Percentiles rank a stretch among this genome's conserved stretches.
Evolutionary conservation across 2,113 vertebrate genomes (phyloP).

Genomic region (Carassius carassius): DNA sequence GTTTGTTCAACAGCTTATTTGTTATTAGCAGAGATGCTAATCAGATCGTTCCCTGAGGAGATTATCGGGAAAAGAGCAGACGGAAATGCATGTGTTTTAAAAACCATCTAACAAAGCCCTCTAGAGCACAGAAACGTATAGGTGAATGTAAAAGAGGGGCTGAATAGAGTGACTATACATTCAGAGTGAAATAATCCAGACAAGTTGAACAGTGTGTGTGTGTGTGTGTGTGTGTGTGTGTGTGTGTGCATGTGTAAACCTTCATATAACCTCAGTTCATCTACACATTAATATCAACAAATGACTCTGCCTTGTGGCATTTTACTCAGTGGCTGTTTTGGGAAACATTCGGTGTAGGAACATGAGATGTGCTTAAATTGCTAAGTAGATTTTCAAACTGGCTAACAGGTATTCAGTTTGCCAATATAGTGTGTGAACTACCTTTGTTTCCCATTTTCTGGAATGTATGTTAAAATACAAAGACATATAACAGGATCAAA

Average conservation of each 20-base stretch:
- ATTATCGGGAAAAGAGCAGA: constrained; percentile 32
- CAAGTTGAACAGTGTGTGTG: background rate
- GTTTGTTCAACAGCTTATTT: constrained; percentile 49
- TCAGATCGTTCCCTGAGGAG: constrained; percentile 46
- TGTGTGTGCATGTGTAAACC: background rate
- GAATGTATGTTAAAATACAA: background rate
- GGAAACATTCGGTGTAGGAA: background rate
- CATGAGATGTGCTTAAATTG: background rate
- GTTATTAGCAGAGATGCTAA: constrained; percentile 48
- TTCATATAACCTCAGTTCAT: background rate
- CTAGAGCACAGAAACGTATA: constrained; percentile 3
- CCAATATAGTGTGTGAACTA: background rate
- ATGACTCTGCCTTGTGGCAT: background rate
- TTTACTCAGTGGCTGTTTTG: constrained; percentile 12
- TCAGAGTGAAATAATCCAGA: background rate
- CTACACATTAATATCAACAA: constrained; percentile 17
- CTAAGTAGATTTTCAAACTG: background rate
- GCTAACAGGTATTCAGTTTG: background rate
- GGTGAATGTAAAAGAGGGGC: constrained; percentile 29
- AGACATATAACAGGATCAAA: background rate
- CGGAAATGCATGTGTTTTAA: constrained; percentile 36
- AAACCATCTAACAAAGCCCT: constrained; percentile 40
- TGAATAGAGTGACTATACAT: background rate
- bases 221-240: background rate
- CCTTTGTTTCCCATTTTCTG: background rate